These are phyloP conservation scores for Oxyteleia sp. DNA, from an alignment of 2,888 invertebrate species.

Conservation along the genomic window DNA sequence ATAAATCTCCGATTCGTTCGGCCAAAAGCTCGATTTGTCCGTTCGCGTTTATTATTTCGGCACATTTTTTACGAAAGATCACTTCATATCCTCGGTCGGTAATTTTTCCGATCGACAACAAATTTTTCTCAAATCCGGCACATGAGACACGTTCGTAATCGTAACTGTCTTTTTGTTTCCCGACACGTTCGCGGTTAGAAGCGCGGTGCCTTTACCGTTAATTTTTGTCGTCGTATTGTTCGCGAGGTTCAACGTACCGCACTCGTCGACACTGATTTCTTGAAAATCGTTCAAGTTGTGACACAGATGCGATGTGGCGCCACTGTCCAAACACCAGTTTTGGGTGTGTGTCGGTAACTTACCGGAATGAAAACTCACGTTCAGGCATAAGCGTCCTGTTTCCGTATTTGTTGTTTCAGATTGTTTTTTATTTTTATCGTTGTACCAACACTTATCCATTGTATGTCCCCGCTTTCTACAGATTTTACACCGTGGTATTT, in stretches of 20 bases:
- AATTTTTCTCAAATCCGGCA: constrained; percentile 12
- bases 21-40: constrained; percentile 6
- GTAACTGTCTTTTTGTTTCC: constrained; percentile 8
- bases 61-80: constrained; percentile 3
- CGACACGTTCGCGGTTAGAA: constrained; percentile 9
- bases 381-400: no score
- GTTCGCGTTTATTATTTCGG: constrained; percentile 3
- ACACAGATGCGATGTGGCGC: constrained; percentile 42
- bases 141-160: neutral
- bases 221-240: constrained; percentile 35
- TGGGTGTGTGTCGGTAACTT: neutral
- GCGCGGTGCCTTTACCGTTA: constrained; percentile 37
- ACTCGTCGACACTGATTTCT: constrained; percentile 10
- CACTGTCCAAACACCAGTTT: no score
- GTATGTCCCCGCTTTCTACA: constrained; percentile 18
- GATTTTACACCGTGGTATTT: constrained; percentile 15
- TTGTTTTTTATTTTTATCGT: constrained; percentile 16
- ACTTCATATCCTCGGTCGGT: constrained; percentile 9
- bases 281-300: constrained; percentile 20
- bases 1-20: constrained; percentile 11
- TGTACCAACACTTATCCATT: constrained; percentile 8
- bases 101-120: constrained; percentile 10
- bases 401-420: neutral
- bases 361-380: neutral
- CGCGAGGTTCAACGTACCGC: constrained; percentile 49